Evolutionary conservation across 2,113 vertebrate species (phyloP).

Genomic region (Promerops cafer): DNA sequence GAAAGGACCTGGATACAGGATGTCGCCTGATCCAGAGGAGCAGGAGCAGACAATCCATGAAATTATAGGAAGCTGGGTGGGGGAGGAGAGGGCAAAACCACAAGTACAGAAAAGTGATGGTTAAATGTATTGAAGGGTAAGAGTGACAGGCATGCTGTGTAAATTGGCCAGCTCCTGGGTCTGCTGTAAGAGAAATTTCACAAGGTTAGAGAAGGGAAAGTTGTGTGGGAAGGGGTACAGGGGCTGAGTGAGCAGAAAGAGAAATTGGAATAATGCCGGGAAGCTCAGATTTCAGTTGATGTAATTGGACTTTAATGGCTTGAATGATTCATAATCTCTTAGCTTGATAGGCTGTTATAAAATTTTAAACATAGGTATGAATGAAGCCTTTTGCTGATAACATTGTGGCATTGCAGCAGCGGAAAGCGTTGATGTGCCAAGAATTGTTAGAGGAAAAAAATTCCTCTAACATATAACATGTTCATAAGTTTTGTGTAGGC

Average conservation of each 20-base stretch:
- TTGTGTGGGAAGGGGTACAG: neutral
- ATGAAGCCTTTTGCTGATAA: neutral
- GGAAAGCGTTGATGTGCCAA: neutral
- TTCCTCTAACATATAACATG: neutral
- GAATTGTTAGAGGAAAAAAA: neutral
- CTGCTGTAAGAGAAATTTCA: neutral
- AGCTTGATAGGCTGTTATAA: neutral
- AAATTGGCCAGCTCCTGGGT: neutral
- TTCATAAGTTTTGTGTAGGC: neutral
- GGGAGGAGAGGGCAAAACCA: neutral
- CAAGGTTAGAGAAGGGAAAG: neutral
- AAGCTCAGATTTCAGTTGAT: neutral
- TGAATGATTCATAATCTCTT: neutral
- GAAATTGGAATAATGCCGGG: neutral
- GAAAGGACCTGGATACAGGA: neutral
- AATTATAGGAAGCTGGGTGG: neutral
- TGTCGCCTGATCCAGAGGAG: neutral
- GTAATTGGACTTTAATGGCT: neutral
- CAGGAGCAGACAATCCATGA: neutral
- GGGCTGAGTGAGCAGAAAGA: neutral
- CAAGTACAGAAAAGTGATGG: neutral
- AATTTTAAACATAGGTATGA: neutral
- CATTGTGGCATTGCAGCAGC: neutral
- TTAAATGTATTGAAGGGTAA: neutral
- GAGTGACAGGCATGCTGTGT: neutral